Base-by-base conservation (phyloP, 2,113 vertebrate species). In the Blennius ocellaris region DNA sequence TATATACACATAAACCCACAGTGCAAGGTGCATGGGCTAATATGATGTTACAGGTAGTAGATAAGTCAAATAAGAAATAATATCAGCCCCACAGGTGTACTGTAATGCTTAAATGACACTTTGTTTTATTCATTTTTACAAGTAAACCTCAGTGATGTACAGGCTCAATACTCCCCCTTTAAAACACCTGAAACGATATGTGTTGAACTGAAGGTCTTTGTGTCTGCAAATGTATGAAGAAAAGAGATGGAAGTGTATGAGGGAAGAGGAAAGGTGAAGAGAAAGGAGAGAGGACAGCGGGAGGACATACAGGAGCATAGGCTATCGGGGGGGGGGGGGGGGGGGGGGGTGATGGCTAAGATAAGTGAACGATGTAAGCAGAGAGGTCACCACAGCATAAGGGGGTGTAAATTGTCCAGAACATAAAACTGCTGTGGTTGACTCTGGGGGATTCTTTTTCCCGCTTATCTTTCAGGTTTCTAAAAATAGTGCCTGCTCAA, bases 401-500 rank as follows among this genome's bases (percentile, higher is more conserved):
- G 77, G 73, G 81, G 47, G 64, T 82, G 63, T 76, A 86, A 88
- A 90, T 85, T 58, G 78, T 80, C 69, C 59, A 68, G 75, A 87
- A 81, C 60, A 80, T 75, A 80, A 79, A 86, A 82, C 37, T 74
- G 71, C 73, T 78, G 70, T 71, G 62, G 80, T 70, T 37, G 69
- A 73, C 79, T 83, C 77, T 6, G 15, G 69, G 69, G 82, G 68
- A 75, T 85, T 78, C 64, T 65, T 72, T 73, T 38, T 1, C 52
- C 53, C 77, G 66, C 57, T 62, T 78, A 76, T 76, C 68, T 66
- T 54, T 74, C 41, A 65, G 44, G 56, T 59, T 80, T 76, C 84
- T 90, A 88, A 83, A 90, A 86, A 88, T 90, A 89, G 81, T 16
- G 52, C 7, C 30, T 21, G 66, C 78, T 77, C 70, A 67, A 14